A percentile compares a stretch with the other conserved stretches of the same genome.
Conservation (phyloP, 2,113 vertebrate species). For the Morone chrysops region DNA sequence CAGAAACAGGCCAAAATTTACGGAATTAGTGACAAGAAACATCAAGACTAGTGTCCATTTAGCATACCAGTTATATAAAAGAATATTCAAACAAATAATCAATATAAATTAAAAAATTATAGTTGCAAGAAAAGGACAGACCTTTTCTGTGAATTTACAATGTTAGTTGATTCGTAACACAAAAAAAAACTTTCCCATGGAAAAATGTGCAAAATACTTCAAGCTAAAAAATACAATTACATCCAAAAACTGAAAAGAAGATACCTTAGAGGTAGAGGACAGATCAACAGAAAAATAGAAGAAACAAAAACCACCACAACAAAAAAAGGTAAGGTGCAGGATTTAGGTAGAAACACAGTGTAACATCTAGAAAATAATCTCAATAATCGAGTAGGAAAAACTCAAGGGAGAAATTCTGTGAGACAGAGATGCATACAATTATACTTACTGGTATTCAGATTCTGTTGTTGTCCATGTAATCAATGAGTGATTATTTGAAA, state of each 20-base stretch:
- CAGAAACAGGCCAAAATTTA: conserved; percentile 7
- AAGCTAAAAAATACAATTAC: conserved; percentile 53
- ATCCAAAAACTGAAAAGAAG: conserved; percentile 66
- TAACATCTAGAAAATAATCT: conserved; percentile 66
- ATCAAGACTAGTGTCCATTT: conserved; percentile 34
- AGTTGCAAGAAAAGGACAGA: conserved; percentile 64
- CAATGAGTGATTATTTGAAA: conserved; percentile 88
- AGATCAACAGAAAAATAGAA: conserved; percentile 50
- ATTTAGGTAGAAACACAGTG: conserved; percentile 66
- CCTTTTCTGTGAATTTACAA: conserved; percentile 66
- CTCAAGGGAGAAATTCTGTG: conserved; percentile 71
- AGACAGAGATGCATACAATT: conserved; percentile 76
- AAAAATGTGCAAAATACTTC: conserved; percentile 61
- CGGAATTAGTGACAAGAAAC: conserved; percentile 45
- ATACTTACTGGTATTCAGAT: conserved; percentile 86
- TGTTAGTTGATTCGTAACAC: conserved; percentile 48
- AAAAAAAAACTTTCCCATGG: conserved; percentile 45
- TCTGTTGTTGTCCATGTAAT: conserved; percentile 87
- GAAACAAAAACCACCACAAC: conserved; percentile 68
- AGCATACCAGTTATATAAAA: conserved; percentile 47
- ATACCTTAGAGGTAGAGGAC: conserved; percentile 57
- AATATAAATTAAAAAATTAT: conserved; percentile 58
- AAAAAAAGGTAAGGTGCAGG: conserved; percentile 67
- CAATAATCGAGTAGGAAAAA: conserved; percentile 69
- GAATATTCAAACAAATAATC: conserved; percentile 30